Evolutionary conservation across 2,797 vertebrate genomes (phyloP).

Genomic region (Numenius phaeopus): DNA sequence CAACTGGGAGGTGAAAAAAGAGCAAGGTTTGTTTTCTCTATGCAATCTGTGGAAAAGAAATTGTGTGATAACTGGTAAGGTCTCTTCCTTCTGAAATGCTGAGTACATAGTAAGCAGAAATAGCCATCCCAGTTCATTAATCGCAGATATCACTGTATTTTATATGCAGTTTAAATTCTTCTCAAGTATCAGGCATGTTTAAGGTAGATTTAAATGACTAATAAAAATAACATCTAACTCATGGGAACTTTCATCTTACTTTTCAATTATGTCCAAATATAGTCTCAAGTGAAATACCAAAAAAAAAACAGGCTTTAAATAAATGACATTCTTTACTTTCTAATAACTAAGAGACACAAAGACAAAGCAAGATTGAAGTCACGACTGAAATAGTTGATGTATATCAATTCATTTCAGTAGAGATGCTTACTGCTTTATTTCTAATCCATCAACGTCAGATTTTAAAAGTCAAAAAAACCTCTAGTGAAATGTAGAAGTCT

Average conservation of each 20-base stretch:
- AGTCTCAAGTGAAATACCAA: background rate
- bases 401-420: background rate
- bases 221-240: background rate
- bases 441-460: background rate
- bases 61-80: background rate
- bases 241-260: background rate
- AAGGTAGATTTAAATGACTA: background rate
- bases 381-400: background rate
- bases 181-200: background rate
- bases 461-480: background rate
- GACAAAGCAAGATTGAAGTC: background rate
- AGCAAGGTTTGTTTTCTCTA: background rate
- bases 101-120: background rate
- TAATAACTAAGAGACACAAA: background rate
- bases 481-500: background rate
- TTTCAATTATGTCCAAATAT: background rate
- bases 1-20: background rate
- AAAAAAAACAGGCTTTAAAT: background rate
- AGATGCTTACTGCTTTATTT: background rate
- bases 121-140: background rate
- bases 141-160: background rate
- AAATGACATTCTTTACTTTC: background rate
- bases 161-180: background rate
- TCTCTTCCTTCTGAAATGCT: background rate
- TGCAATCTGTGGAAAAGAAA: background rate